Percentiles rank a stretch among this genome's conserved stretches.
These are phyloP conservation scores for Cettia cetti DNA, from an alignment of 2,113 vertebrate species.

Conservation along the genomic window DNA sequence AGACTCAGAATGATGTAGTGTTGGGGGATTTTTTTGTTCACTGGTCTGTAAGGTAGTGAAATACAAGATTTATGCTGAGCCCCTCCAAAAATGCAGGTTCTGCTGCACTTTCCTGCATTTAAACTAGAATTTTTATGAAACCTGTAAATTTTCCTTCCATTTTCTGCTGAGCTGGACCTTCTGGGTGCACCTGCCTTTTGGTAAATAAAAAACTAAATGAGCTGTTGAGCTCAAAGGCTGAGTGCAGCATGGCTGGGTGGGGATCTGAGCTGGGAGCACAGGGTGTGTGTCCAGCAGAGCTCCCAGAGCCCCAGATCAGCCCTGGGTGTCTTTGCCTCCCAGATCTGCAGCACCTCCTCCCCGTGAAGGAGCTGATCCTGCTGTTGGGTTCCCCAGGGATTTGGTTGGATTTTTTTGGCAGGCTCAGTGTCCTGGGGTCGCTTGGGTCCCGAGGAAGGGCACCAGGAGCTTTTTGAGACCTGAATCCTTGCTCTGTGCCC, in stretches of 20 bases:
- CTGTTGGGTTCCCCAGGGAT: fast-evolving
- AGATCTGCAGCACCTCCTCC: fast-evolving
- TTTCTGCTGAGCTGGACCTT: not conserved
- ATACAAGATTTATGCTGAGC: not conserved
- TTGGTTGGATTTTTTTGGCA: not conserved
- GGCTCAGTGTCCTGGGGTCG: fast-evolving
- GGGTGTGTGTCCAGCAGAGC: not conserved
- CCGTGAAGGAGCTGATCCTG: fast-evolving
- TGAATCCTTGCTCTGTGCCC: not conserved
- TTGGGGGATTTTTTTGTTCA: not conserved
- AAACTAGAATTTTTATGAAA: not conserved
- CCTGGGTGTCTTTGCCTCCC: not conserved
- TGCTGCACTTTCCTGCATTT: not conserved
- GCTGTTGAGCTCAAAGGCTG: not conserved
- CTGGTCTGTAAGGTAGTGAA: not conserved
- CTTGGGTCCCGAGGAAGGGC: not conserved
- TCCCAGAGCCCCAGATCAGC: fast-evolving
- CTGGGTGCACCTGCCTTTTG: not conserved
- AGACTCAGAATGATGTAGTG: not conserved
- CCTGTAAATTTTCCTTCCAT: fast-evolving
- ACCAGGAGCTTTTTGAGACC: not conserved
- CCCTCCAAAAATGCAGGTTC: not conserved
- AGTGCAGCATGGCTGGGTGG: not conserved
- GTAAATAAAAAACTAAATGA: fast-evolving
- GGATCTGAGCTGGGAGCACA: fast-evolving